Conservation (phyloP, 2,888 invertebrate species). For the Drosophila diplacantha region DNA sequence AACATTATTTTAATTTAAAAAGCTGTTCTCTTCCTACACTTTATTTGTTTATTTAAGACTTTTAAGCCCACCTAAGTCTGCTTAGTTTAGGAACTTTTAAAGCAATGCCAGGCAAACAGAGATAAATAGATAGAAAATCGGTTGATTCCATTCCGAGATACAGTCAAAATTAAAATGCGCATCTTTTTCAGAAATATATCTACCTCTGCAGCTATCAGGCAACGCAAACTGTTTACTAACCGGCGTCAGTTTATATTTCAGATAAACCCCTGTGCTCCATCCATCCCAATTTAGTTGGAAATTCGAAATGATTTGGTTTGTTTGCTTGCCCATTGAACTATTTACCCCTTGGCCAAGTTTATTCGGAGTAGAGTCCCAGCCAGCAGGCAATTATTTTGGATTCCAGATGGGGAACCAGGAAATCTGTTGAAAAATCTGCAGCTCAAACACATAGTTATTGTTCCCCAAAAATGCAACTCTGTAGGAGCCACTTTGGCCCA, state of each 20-base stretch:
- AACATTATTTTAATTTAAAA: background rate
- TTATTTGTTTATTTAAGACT: background rate
- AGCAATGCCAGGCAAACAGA: background rate
- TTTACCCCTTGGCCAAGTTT: background rate
- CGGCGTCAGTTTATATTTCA: conserved; percentile 12
- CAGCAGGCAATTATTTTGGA: conserved; percentile 3
- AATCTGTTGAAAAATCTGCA: background rate
- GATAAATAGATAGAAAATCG: conserved; percentile 4
- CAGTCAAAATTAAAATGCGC: conserved; percentile 2
- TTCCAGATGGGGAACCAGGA: background rate
- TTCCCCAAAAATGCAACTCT: background rate
- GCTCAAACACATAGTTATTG: background rate
- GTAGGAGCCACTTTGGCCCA: background rate
- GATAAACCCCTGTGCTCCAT: conserved; percentile 3
- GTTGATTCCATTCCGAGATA: background rate
- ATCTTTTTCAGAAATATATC: background rate
- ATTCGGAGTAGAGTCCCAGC: background rate
- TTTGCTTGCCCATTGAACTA: conserved; percentile 6
- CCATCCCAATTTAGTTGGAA: conserved; percentile 11
- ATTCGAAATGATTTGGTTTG: background rate
- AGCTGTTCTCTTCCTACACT: no score
- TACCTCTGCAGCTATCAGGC: background rate
- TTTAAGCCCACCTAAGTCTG: background rate
- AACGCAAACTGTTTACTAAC: conserved; percentile 4
- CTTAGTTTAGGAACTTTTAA: background rate